Evolutionary conservation across 2,888 invertebrate species (phyloP).

Genomic region (Vandiemenella viatica): DNA sequence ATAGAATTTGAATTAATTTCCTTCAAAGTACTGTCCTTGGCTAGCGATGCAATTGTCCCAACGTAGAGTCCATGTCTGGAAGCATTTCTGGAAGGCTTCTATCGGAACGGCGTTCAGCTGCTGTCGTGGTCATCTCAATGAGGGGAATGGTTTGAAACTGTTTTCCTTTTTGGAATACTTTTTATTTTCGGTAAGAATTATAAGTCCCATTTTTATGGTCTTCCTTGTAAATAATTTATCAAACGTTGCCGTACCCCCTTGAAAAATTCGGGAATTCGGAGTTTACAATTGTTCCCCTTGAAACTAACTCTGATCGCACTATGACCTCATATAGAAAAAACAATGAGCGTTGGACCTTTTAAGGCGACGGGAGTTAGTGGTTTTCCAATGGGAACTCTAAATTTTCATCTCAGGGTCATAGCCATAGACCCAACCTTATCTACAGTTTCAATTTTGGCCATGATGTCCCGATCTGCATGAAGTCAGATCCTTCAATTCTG

Average conservation of each 20-base stretch:
- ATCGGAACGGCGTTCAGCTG: constrained; percentile 1
- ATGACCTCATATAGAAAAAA: neutral
- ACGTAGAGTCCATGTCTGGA: constrained; percentile 9
- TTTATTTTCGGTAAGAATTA: neutral
- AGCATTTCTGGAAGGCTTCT: constrained; percentile 16
- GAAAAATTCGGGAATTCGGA: neutral
- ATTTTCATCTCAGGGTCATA: neutral
- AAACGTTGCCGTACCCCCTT: neutral
- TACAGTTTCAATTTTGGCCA: too few relatives aligned
- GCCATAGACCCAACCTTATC: neutral
- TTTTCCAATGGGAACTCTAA: neutral
- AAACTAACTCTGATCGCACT: neutral
- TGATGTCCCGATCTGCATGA: too few relatives aligned
- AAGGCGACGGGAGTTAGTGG: neutral
- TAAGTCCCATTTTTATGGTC: neutral
- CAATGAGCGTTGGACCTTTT: neutral
- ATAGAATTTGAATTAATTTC: too few relatives aligned
- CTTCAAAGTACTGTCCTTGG: neutral
- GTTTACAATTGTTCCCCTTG: neutral
- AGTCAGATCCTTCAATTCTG: too few relatives aligned
- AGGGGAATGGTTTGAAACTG: neutral
- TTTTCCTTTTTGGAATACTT: neutral
- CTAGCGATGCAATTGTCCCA: neutral
- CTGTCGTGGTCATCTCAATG: neutral
- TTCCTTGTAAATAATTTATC: neutral